These are phyloP conservation scores for Coluber constrictor DNA, from an alignment of 2,797 vertebrate species.

Conservation along the genomic window DNA sequence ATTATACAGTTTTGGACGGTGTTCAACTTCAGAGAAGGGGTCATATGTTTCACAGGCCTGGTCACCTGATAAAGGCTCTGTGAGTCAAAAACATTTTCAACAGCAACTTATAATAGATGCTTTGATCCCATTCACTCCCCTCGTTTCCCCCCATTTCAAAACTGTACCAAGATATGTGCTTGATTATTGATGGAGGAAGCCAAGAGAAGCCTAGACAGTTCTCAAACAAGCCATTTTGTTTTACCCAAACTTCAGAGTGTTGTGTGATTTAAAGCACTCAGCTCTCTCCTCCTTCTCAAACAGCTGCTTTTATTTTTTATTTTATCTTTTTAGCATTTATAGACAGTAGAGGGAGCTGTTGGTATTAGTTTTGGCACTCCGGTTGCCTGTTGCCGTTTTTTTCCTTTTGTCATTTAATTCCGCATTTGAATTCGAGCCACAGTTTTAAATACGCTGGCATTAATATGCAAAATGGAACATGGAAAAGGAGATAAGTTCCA, in stretches of 20 bases:
- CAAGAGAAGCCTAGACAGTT: background rate
- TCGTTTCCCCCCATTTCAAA: background rate
- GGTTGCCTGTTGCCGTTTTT: slow-evolving; percentile 2
- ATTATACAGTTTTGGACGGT: background rate
- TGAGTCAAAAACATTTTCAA: background rate
- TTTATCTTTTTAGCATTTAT: rapidly evolving
- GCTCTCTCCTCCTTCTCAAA: background rate
- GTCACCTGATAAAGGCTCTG: background rate
- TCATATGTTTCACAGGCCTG: background rate
- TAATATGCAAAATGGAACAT: slow-evolving; percentile 59
- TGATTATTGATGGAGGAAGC: background rate
- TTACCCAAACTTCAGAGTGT: background rate
- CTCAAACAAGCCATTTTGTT: background rate
- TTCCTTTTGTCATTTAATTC: slow-evolving; percentile 42
- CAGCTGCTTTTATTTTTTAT: background rate
- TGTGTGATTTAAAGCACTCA: background rate
- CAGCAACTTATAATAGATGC: background rate
- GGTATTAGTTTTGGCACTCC: slow-evolving; percentile 55
- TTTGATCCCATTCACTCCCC: background rate
- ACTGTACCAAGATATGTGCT: background rate
- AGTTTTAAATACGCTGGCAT: slow-evolving; percentile 63
- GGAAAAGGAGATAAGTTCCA: slow-evolving; percentile 67
- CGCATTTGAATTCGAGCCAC: slow-evolving; percentile 62
- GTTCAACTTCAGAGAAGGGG: background rate
- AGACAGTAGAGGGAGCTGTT: slow-evolving; percentile 73